Evolutionary conservation across 2,888 invertebrate genomes (phyloP).

Genomic region (Agrilus biguttatus): DNA sequence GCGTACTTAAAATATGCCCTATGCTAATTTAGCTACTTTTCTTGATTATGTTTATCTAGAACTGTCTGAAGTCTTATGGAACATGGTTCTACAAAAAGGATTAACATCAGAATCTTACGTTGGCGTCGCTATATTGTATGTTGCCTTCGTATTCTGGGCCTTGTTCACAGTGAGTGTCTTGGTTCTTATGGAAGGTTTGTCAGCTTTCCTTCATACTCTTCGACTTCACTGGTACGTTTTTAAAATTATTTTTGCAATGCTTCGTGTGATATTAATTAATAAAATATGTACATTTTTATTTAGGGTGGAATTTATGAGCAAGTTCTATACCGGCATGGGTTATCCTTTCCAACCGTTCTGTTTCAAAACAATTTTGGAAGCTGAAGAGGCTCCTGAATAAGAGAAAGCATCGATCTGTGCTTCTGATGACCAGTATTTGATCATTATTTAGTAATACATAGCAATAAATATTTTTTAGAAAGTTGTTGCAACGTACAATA

Average conservation of each 20-base stretch:
- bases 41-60: slow-evolving; percentile 33
- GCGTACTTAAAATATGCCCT: no score
- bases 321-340: slow-evolving; percentile 55
- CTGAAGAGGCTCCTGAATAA: slow-evolving; percentile 26
- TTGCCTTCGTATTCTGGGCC: slow-evolving; percentile 64
- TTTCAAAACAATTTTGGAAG: slow-evolving; percentile 40
- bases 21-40: no score
- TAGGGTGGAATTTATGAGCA: slow-evolving; percentile 67
- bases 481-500: no score
- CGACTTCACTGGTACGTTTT: slow-evolving; percentile 65
- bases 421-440: slow-evolving; percentile 1
- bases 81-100: slow-evolving; percentile 42
- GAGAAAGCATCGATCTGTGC: neutral
- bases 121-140: slow-evolving; percentile 40
- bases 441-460: neutral
- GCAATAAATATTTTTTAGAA: no score
- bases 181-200: slow-evolving; percentile 81
- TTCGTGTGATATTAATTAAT: neutral
- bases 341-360: slow-evolving; percentile 52
- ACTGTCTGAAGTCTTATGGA: slow-evolving; percentile 70
- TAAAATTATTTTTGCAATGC: neutral
- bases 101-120: slow-evolving; percentile 20
- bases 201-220: slow-evolving; percentile 79
- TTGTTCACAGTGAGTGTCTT: slow-evolving; percentile 68
- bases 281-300: slow-evolving; percentile 8